Conservation (phyloP, 2,888 invertebrate genomes). For the Megamerina dolium region DNA sequence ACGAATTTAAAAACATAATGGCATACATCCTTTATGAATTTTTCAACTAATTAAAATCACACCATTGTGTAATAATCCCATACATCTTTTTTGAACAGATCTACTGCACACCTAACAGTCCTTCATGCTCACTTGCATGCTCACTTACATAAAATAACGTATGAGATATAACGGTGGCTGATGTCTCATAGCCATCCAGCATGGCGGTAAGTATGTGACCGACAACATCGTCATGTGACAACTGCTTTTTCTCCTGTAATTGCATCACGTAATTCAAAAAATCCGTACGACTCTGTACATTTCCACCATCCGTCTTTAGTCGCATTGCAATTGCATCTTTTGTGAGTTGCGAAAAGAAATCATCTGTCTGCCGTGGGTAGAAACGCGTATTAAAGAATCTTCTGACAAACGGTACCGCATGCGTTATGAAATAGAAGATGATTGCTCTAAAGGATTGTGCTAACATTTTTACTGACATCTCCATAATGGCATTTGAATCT, state of each 20-base stretch:
- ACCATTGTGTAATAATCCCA: no score
- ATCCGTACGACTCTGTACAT: conserved; percentile 29
- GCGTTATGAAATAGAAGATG: conserved; percentile 26
- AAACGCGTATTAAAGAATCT: conserved; percentile 27
- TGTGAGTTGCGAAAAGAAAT: conserved; percentile 35
- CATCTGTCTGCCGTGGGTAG: conserved; percentile 57
- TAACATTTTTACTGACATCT: conserved; percentile 25
- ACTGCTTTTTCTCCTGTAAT: conserved; percentile 33
- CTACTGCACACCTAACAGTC: not conserved
- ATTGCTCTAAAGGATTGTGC: conserved; percentile 24
- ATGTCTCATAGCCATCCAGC: conserved; percentile 43
- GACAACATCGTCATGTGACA: conserved; percentile 33
- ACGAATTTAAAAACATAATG: no score
- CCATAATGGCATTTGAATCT: conserved; percentile 15
- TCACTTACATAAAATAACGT: conserved; percentile 32
- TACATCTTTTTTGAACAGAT: no score
- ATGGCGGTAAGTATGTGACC: conserved; percentile 38
- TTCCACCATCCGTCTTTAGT: conserved; percentile 10
- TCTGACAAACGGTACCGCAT: conserved; percentile 27
- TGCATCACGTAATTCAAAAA: conserved; percentile 37
- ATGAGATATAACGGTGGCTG: conserved; percentile 32
- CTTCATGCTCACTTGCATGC: not conserved
- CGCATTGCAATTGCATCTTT: conserved; percentile 34
- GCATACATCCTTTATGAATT: no score
- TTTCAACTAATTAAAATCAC: no score